A percentile compares a stretch with the other conserved stretches of the same genome.
phyloP scores from a whole-genome alignment of 2,797 vertebrate species.

The Microhierax caerulescens region DNA sequence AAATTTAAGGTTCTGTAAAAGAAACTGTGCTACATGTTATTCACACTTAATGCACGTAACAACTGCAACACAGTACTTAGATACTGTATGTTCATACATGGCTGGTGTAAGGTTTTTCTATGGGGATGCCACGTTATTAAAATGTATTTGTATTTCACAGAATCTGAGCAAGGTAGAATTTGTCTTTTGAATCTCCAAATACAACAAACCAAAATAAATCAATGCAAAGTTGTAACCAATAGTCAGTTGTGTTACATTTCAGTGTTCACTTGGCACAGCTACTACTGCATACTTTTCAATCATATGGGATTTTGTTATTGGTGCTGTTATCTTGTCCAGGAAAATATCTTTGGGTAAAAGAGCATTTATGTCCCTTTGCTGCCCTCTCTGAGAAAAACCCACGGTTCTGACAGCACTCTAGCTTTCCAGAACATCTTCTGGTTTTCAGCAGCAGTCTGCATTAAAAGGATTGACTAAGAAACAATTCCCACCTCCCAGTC shows the following conservation, averaged over 20 bases:
- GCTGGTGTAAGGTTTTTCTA: slow-evolving; percentile 37
- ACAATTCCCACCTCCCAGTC: neutral
- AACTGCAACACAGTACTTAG: slow-evolving; percentile 61
- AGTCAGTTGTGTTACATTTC: neutral
- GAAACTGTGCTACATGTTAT: slow-evolving; percentile 67
- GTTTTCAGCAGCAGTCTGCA: neutral
- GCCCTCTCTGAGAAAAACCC: neutral
- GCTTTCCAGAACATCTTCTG: neutral
- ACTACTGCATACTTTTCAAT: neutral
- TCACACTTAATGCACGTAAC: slow-evolving; percentile 70
- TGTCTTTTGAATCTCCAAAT: neutral
- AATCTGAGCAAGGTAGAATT: slow-evolving; percentile 11
- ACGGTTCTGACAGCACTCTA: neutral
- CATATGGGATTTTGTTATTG: neutral
- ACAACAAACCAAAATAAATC: neutral
- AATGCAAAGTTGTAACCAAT: neutral
- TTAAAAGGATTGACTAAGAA: neutral
- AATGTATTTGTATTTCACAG: slow-evolving; percentile 15
- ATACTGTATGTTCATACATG: slow-evolving; percentile 49
- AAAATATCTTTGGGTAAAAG: neutral
- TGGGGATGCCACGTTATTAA: slow-evolving; percentile 58
- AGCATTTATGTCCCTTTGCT: neutral
- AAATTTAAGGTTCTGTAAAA: slow-evolving; percentile 59
- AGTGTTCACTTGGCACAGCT: neutral
- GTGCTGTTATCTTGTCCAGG: neutral